Evolutionary conservation across 2,888 invertebrate species (phyloP).

Genomic region (Acronicta psi): DNA sequence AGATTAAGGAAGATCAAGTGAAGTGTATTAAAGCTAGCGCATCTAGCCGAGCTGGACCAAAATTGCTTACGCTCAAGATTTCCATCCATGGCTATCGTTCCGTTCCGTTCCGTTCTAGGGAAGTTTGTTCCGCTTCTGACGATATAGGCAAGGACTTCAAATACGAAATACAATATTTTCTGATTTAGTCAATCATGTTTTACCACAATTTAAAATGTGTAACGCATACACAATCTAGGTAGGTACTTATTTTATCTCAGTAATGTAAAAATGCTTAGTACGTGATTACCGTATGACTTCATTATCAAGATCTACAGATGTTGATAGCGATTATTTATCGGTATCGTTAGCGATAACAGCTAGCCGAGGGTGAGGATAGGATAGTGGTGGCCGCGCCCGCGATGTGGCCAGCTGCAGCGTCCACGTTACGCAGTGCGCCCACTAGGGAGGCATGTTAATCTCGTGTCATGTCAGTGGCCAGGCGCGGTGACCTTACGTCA

Average conservation of each 20-base stretch:
- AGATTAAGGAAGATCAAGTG: too few species aligned
- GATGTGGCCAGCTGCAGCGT: slow-evolving; percentile 9
- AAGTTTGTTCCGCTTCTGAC: too few species aligned
- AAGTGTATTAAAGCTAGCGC: too few species aligned
- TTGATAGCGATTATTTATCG: slow-evolving; percentile 44
- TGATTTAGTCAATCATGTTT: not conserved
- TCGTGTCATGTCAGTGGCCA: slow-evolving; percentile 83
- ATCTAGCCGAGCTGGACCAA: too few species aligned
- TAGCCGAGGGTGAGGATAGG: slow-evolving; percentile 21
- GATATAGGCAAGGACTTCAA: too few species aligned
- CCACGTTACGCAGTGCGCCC: slow-evolving; percentile 43
- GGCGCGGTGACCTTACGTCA: slow-evolving; percentile 85
- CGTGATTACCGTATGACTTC: slow-evolving; percentile 39
- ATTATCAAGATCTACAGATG: slow-evolving; percentile 49
- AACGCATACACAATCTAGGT: slow-evolving; percentile 1
- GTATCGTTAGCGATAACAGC: slow-evolving; percentile 21
- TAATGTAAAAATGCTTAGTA: slow-evolving; percentile 20
- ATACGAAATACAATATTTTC: too few species aligned
- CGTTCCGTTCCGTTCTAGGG: too few species aligned
- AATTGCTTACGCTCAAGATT: too few species aligned
- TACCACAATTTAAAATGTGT: too few species aligned
- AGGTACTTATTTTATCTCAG: slow-evolving; percentile 25
- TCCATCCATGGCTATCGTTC: too few species aligned
- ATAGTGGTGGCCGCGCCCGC: slow-evolving; percentile 5
- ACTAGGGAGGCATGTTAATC: slow-evolving; percentile 76